A percentile compares a stretch with the other conserved stretches of the same genome.
phyloP scores from a whole-genome alignment of 2,797 vertebrate species.

The Eurystomus glaucurus region DNA sequence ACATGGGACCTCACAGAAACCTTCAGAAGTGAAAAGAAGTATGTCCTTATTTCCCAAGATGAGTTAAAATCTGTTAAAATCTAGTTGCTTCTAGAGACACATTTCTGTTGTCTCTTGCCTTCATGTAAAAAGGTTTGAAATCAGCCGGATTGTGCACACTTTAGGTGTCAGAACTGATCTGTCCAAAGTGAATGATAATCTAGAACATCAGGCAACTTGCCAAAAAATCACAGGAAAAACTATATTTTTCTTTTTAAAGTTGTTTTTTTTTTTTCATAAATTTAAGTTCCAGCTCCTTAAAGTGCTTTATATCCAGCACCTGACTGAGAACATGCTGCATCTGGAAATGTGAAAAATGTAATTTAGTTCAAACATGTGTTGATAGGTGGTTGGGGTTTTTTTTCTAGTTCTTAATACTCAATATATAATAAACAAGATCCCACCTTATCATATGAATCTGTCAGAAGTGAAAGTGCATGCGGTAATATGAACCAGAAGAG shows the following conservation, averaged over 20 bases:
- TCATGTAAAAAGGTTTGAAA: background rate
- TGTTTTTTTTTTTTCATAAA: background rate
- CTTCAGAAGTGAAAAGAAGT: background rate
- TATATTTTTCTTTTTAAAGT: background rate
- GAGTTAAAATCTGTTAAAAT: background rate
- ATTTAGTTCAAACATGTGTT: slow-evolving; percentile 50
- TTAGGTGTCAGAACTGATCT: background rate
- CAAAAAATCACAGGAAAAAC: background rate
- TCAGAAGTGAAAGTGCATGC: slow-evolving; percentile 14
- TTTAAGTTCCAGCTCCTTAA: background rate
- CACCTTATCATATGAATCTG: background rate
- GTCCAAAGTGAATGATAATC: background rate
- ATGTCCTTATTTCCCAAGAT: background rate
- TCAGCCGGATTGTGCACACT: background rate
- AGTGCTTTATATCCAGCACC: background rate
- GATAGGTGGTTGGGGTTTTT: background rate
- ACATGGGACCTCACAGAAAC: background rate
- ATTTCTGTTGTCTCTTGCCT: background rate
- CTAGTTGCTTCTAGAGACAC: background rate
- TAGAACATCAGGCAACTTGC: background rate
- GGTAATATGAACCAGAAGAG: background rate
- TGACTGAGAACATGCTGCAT: slow-evolving; percentile 12
- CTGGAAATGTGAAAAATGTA: slow-evolving; percentile 39
- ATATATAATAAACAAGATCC: background rate
- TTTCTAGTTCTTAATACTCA: background rate